These are phyloP conservation scores for Clistopyga incitator DNA, from an alignment of 2,888 invertebrate genomes.

Conservation along the genomic window DNA sequence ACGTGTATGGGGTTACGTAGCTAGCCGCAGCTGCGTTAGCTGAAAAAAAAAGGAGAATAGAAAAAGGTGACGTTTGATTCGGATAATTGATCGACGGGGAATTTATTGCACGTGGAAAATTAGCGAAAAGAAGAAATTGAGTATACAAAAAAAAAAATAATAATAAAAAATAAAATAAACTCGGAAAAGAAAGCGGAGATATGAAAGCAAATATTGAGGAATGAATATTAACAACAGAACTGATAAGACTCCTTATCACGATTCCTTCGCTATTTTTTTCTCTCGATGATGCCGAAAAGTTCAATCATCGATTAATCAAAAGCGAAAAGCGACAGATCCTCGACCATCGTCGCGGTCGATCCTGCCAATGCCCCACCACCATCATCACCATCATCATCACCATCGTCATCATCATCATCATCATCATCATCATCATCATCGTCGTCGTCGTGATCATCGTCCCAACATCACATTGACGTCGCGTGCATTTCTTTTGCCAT, in stretches of 20 bases:
- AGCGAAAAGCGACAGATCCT: constrained; percentile 66
- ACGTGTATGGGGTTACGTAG: constrained; percentile 91
- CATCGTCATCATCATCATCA: constrained; percentile 54
- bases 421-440: constrained; percentile 59
- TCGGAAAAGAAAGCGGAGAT: constrained; percentile 17
- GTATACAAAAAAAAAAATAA: too few relatives aligned
- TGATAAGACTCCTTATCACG: constrained; percentile 6
- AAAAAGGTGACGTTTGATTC: constrained; percentile 11
- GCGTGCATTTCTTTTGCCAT: constrained; percentile 65
- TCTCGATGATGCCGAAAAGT: constrained; percentile 26
- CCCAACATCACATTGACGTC: constrained; percentile 57
- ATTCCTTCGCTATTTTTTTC: constrained; percentile 39
- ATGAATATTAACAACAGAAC: neutral
- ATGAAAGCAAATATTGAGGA: neutral
- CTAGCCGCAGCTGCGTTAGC: constrained; percentile 87
- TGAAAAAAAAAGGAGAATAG: constrained; percentile 72
- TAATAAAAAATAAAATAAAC: too few relatives aligned
- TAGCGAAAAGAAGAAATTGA: constrained; percentile 48
- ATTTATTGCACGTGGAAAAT: constrained; percentile 26
- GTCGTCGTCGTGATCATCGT: constrained; percentile 53
- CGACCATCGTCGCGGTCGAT: constrained; percentile 63
- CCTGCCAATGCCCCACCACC: constrained; percentile 64
- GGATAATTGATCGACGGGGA: constrained; percentile 3
- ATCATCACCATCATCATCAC: constrained; percentile 63
- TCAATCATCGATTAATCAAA: constrained; percentile 57